These are phyloP conservation scores for Pseudomyrmex flavicornis DNA, from an alignment of 1,140 invertebrate species.

Conservation along the genomic window DNA sequence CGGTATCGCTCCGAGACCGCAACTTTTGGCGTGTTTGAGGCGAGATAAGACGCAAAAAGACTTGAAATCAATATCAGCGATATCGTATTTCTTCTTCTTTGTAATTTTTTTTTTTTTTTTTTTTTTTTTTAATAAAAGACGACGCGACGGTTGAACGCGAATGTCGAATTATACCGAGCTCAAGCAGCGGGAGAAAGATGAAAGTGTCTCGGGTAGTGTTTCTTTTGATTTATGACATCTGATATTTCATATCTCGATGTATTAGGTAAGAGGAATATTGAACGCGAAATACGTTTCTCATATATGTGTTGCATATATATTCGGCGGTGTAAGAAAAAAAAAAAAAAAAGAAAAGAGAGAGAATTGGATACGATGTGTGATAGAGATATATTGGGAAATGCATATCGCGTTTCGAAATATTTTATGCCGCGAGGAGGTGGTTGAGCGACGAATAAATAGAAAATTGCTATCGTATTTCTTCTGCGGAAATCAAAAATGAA, in stretches of 20 bases:
- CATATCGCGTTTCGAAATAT: constrained; percentile 23
- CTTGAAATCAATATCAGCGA: no score
- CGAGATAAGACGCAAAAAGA: not conserved
- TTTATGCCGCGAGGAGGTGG: constrained; percentile 38
- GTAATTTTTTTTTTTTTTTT: no score
- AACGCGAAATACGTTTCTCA: constrained; percentile 7
- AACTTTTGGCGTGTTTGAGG: not conserved
- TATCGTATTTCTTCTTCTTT: no score
- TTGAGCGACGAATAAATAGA: constrained; percentile 40
- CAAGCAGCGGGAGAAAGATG: not conserved
- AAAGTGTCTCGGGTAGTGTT: not conserved
- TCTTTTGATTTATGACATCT: not conserved
- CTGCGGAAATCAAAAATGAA: not conserved
- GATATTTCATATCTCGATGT: not conserved
- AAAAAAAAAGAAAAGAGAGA: no score
- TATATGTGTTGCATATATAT: constrained; percentile 17
- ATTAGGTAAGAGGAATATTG: constrained; percentile 16
- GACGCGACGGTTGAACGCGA: no score
- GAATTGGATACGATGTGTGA: constrained; percentile 21
- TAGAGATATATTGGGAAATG: constrained; percentile 43
- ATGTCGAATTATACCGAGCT: no score
- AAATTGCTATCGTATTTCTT: constrained; percentile 21
- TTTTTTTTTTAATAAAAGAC: no score
- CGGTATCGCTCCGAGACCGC: not conserved
- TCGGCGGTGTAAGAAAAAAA: constrained; percentile 16